Base-by-base conservation (phyloP, 2,797 vertebrate species). In the Florisuga fusca region DNA sequence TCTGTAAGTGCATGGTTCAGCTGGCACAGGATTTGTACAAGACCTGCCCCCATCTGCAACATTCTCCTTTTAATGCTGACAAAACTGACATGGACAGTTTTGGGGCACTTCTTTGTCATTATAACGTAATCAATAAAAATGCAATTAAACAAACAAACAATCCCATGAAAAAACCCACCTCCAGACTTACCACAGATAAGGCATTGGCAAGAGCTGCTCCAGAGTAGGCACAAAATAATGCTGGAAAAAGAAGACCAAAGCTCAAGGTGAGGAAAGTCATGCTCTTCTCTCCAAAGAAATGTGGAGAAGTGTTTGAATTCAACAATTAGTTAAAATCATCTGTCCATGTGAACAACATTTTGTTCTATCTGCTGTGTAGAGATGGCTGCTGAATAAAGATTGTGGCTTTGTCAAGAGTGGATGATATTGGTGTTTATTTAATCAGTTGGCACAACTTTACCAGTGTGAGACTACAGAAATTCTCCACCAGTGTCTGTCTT, bases 151-250 rank as follows among this genome's bases (percentile, higher is more conserved):
- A 81, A 68, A 31, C 1, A 61, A 55, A 33, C 93, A 6, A 9
- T 0, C 7, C 22, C 16, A 5, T 7, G 20, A 46, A 22, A 33
- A 46, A 36, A 18, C 4, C 6, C 50, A 26, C 64, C 15, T 8
- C 5, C 10, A 48, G 7, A 73, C 98, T 98, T 98, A 99, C 99
- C 90, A 95, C 98, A 6, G 99, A 98, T 96, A 99, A 98, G 11
- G 99, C 93, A 72, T 98, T 99, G 82, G 97, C 94, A 33, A 99
- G 98, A 61, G 98, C 99, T 45, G 98, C 98, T 97, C 98, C 98
- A 0, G 98, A 97, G 94, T 99, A 99, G 13, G 99, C 99, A 73
- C 98, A 99, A 97, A 99, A 99, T 92, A 99, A 98, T 34, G 98
- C 99, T 99, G 92, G 48, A 43, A 87, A 96, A 82, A 91, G 27